Conservation (phyloP, 2,888 invertebrate species). For the Pristionchus fissidentatus region DNA sequence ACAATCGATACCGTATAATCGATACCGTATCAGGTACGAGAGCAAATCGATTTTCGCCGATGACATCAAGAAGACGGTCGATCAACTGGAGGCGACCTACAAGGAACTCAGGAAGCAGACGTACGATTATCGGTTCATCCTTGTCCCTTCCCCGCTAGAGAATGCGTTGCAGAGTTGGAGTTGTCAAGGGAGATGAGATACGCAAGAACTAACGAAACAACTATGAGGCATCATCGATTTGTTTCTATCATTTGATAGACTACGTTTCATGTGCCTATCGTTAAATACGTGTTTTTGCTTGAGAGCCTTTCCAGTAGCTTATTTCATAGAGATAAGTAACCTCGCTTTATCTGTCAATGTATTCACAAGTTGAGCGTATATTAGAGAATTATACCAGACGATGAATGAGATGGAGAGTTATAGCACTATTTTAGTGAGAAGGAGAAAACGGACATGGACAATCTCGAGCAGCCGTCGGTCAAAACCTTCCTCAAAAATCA, state of each 20-base stretch:
- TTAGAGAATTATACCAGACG: too few species aligned
- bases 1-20: not conserved
- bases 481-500: slow-evolving; percentile 76
- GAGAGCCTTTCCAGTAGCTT: too few species aligned
- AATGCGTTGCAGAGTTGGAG: not conserved
- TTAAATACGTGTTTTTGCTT: too few species aligned
- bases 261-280: too few species aligned
- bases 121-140: slow-evolving; percentile 58
- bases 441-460: slow-evolving; percentile 77
- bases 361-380: too few species aligned
- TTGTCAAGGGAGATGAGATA: too few species aligned
- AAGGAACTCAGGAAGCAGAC: slow-evolving; percentile 76
- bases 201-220: too few species aligned
- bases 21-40: slow-evolving; percentile 66
- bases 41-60: slow-evolving; percentile 75
- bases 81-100: slow-evolving; percentile 75
- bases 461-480: slow-evolving; percentile 76
- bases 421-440: slow-evolving; percentile 74
- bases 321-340: too few species aligned
- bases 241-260: too few species aligned
- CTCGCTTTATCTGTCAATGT: too few species aligned
- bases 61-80: slow-evolving; percentile 74
- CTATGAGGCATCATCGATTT: too few species aligned
- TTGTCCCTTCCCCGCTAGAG: not conserved
- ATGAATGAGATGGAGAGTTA: too few species aligned